Base-by-base conservation (phyloP, 2,113 vertebrate species). In the Mus spicilegus region DNA sequence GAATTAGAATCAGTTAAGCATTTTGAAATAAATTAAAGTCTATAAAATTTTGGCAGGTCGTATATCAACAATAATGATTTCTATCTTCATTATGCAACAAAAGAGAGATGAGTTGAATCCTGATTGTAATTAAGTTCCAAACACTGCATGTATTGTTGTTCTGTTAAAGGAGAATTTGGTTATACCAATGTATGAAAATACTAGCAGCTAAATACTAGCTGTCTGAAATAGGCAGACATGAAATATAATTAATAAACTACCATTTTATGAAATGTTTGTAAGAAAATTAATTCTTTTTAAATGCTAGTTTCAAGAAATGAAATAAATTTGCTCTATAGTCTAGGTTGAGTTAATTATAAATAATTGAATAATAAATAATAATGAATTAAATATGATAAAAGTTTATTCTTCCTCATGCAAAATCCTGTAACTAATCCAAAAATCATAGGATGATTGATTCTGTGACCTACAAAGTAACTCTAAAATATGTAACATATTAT, bases 21-120 rank as follows among this genome's bases (percentile, higher is more conserved):
- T 81, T 76, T 77, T 93, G 75, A 95, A 95, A 93, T 61, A 95
- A n/a, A 97, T 84, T 92, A 93, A 90, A 24, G 33, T 56, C 36
- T 75, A 85, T 90, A 85, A 69, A 78, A 86, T 84, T 30, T 72
- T 96, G 82, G 20, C 49, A 67, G 33, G 28, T 42, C 90, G 3
- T 87, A 28, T 87, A 56, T 89, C 77, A 86, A 49, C n/a, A 89
- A 61, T 49, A 91, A 36, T 81, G 20, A 75, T 85, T 88, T 94
- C 51, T 26, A 85, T 90, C 70, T 67, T 92, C 33, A 61, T 89
- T 89, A 90, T 49, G 10, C 28, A 92, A 70, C 28, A 73, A 76
- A 87, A 36, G 28, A 97, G 54, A 92, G 49, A 77, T 92, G 91
- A 39, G n/a, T 19, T 91, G 67, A 88, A 65, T 88, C 28, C 61